Base-by-base conservation (phyloP, 2,888 invertebrate species). In the Drosophila kambysellisi region DNA sequence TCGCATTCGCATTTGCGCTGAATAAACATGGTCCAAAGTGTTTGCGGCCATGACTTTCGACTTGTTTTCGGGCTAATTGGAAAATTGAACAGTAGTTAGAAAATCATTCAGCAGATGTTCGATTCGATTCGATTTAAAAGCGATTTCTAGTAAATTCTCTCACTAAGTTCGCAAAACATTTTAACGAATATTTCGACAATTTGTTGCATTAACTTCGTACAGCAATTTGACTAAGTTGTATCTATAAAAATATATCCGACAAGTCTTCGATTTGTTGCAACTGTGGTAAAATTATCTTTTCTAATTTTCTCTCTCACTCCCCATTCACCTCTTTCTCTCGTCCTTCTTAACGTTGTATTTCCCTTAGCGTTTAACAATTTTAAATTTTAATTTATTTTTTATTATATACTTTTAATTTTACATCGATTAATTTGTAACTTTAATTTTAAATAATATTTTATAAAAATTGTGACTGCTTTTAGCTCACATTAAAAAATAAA, bases 31-130 rank as follows among this genome's bases (percentile, higher is more conserved):
- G 67, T 58, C 17, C 57, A 37, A 12, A 51, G 62, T 29, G 46
- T 35, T 50, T 17, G 20, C 9, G 48, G 39, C 56, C 51, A 46
- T 58, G 37, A 30, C 67, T 29, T 57, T 74, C 12, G 56, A 52
- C 35, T 58, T 62, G 58, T 59, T 56, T 71, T 53, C 48, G 15
- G 8, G 59, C 76, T 85, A 82, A 82, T 88, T 88, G 80, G 80
- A 66, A 54, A 62, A 68, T 64, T 63, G 41, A 68, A 66, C 53
- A 54, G 48, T 35, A 50, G 50, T 43, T 57, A 43, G 15, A 11
- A 32, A 52, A 48, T 53, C 43, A 58, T 58, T 37, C 35, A 35
- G 5, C 35, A 35, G 25, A 25, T 25, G 25, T 25, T 25, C 25
- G 25, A 25, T 25, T 25, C 3, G 3, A 25, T 25, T 25, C 25